Conservation (phyloP, 2,888 invertebrate genomes). For the Ernsta delagoae region DNA sequence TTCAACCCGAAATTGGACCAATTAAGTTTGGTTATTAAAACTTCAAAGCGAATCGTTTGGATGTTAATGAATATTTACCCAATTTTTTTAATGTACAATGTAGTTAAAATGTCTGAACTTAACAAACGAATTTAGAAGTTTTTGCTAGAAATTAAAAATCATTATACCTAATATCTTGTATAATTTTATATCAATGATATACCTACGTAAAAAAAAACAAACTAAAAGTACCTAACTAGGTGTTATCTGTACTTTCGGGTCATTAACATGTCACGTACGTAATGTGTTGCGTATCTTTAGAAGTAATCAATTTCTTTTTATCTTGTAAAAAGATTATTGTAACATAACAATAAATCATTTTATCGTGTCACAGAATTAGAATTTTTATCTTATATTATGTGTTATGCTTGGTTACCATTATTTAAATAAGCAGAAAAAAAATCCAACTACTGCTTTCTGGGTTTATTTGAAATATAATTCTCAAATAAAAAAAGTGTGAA, state of each 20-base stretch:
- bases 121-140: too few species aligned
- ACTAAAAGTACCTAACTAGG: too few species aligned
- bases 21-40: constrained; percentile 9
- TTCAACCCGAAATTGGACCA: constrained; percentile 12
- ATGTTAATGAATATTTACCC: constrained; percentile 11
- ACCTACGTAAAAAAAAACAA: too few species aligned
- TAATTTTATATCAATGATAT: too few species aligned
- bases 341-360: constrained; percentile 5
- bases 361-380: constrained; percentile 1
- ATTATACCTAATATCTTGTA: too few species aligned
- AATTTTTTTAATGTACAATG: neutral
- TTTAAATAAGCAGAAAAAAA: too few species aligned
- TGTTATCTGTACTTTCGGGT: neutral
- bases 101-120: too few species aligned
- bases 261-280: constrained; percentile 2
- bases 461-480: too few species aligned
- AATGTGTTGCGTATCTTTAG: neutral
- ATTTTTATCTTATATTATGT: neutral
- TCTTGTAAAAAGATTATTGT: neutral
- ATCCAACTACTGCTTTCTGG: too few species aligned
- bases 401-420: neutral
- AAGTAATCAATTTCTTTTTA: constrained; percentile 2
- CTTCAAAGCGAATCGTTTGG: constrained; percentile 18
- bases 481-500: too few species aligned
- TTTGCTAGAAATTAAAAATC: too few species aligned